These are phyloP conservation scores for Corella eumyota DNA, from an alignment of 23 tunicate species.

Conservation along the genomic window DNA sequence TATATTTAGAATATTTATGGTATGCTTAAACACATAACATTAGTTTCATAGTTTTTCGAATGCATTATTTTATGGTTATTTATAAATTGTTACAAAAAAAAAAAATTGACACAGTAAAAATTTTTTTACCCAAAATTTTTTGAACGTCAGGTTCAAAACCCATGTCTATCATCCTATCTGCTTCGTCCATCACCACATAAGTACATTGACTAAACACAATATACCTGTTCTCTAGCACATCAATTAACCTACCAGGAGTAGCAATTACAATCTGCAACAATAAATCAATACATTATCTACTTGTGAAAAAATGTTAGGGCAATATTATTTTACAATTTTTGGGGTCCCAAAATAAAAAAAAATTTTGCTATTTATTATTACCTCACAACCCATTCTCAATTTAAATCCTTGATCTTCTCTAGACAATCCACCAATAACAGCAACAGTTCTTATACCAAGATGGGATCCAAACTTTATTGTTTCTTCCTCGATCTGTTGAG, in stretches of 20 bases:
- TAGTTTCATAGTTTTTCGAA: too few species aligned
- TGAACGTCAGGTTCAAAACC: conserved; percentile 98
- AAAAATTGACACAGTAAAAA: too few species aligned
- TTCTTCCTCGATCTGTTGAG: conserved; percentile 97
- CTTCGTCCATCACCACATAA: conserved; percentile 94
- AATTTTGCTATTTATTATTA: neutral
- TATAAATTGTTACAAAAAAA: too few species aligned
- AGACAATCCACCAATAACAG: conserved; percentile 93
- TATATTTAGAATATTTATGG: too few species aligned
- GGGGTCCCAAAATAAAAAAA: neutral
- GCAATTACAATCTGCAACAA: conserved; percentile 80
- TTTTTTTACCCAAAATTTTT: conserved; percentile 67
- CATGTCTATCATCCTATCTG: conserved; percentile 99
- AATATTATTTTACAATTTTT: too few species aligned
- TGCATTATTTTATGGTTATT: too few species aligned
- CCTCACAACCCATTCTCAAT: conserved; percentile 98
- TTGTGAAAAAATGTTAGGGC: too few species aligned
- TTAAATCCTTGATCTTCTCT: conserved; percentile 95
- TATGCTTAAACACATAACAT: too few species aligned
- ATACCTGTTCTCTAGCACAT: conserved; percentile 92
- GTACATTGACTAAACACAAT: conserved; percentile 96
- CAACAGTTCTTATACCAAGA: conserved; percentile 90
- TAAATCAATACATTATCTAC: too few species aligned
- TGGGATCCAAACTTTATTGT: conserved; percentile 85
- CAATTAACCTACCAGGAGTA: conserved; percentile 94